These are phyloP conservation scores for Sinodicranocentrus sp. DNA, from an alignment of 2,888 invertebrate genomes.

Conservation along the genomic window DNA sequence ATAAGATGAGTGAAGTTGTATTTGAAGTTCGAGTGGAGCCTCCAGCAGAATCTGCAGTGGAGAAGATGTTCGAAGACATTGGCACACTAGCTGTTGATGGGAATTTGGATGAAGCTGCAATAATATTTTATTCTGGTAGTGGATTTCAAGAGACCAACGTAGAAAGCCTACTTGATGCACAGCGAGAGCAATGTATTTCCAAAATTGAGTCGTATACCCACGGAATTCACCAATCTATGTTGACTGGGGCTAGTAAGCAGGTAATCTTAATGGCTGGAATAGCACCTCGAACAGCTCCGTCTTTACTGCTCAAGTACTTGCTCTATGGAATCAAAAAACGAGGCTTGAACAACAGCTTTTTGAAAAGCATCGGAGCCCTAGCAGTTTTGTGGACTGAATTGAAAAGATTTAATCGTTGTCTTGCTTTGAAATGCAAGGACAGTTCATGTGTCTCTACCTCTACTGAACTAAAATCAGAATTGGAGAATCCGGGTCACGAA, in stretches of 20 bases:
- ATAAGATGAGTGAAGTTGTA: neutral
- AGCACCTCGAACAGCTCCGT: constrained; percentile 43
- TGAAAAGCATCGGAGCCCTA: constrained; percentile 28
- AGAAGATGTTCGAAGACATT: constrained; percentile 1
- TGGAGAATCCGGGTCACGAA: constrained; percentile 24
- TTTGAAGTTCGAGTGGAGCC: neutral
- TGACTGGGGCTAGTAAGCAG: neutral
- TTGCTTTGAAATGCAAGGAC: neutral
- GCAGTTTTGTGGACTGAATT: constrained; percentile 48
- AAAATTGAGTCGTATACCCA: neutral
- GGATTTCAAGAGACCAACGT: constrained; percentile 28
- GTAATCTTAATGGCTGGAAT: constrained; percentile 36
- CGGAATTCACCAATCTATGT: constrained; percentile 10
- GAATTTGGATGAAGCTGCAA: constrained; percentile 33
- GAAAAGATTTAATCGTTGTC: constrained; percentile 41
- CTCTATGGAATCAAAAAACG: constrained; percentile 9
- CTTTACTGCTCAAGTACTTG: constrained; percentile 20
- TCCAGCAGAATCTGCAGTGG: neutral
- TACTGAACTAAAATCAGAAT: constrained; percentile 23
- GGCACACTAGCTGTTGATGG: neutral
- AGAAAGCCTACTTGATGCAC: neutral
- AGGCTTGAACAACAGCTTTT: constrained; percentile 7
- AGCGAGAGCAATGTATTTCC: constrained; percentile 12
- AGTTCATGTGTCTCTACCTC: neutral
- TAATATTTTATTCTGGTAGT: constrained; percentile 35